Evolutionary conservation across 2,113 vertebrate species (phyloP).

Genomic region (Ailuropoda melanoleuca): DNA sequence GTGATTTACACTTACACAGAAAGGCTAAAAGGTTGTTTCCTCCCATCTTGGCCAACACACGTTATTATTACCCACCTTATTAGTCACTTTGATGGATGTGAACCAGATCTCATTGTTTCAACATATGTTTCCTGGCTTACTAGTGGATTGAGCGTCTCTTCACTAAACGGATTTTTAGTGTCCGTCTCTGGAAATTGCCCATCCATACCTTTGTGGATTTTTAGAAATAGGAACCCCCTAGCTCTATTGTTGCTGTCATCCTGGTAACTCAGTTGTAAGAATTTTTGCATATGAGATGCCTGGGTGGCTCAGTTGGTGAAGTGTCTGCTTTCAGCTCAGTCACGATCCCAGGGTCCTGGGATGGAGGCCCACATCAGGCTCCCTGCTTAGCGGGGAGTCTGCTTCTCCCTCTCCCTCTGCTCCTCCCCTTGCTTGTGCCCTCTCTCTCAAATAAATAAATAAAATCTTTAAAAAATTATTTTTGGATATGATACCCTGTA

Average conservation of each 20-base stretch:
- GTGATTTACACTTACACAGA: background rate
- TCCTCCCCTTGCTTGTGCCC: too few relatives aligned
- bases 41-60: background rate
- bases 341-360: too few relatives aligned
- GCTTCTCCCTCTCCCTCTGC: too few relatives aligned
- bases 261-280: background rate
- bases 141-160: background rate
- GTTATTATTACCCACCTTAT: background rate
- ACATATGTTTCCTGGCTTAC: background rate
- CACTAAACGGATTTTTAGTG: background rate
- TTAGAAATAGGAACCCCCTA: background rate
- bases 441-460: too few relatives aligned
- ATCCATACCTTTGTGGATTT: background rate
- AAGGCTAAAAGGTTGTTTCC: background rate
- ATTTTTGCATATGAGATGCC: background rate
- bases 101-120: background rate
- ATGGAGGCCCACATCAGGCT: accelerated
- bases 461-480: too few relatives aligned
- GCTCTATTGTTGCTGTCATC: background rate
- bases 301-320: too few relatives aligned
- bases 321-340: too few relatives aligned
- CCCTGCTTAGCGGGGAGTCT: too few relatives aligned
- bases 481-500: background rate
- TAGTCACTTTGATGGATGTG: background rate
- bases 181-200: background rate